Evolutionary conservation across 2,888 invertebrate genomes (phyloP).

Genomic region (Andrena praecox): DNA sequence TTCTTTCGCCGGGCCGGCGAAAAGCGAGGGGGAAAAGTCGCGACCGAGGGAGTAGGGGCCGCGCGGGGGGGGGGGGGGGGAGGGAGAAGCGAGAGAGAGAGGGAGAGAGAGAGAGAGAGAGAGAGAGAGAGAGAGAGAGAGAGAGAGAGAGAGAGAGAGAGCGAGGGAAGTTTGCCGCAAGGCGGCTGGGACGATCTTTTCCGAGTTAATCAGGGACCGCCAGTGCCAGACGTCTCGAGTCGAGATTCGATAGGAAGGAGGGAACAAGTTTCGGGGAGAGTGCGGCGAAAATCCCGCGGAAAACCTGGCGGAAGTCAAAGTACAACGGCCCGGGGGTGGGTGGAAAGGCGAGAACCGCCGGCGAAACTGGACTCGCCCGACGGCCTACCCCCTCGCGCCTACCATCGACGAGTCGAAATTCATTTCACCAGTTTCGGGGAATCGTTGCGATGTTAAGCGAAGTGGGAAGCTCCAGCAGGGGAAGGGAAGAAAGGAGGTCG

Average conservation of each 20-base stretch:
- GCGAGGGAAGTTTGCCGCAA: slow-evolving; percentile 70
- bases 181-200: slow-evolving; percentile 73
- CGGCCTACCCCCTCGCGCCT: not conserved
- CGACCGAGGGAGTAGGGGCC: not conserved
- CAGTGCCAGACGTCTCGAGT: slow-evolving; percentile 80
- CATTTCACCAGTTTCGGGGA: not conserved
- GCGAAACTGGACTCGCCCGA: slow-evolving; percentile 9
- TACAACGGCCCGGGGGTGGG: not conserved
- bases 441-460: no score
- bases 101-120: slow-evolving; percentile 4
- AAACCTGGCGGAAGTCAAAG: slow-evolving; percentile 44
- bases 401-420: no score
- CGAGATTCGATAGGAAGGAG: slow-evolving; percentile 68
- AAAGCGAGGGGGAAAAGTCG: slow-evolving; percentile 28
- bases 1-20: slow-evolving; percentile 23
- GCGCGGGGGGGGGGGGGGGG: not conserved
- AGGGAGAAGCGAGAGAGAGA: not conserved
- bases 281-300: slow-evolving; percentile 48
- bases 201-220: slow-evolving; percentile 82
- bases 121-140: not conserved
- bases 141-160: slow-evolving; percentile 29
- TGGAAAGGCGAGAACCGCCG: slow-evolving; percentile 17
- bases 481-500: not conserved
- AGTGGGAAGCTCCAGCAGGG: not conserved
- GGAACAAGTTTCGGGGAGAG: slow-evolving; percentile 61